Percentiles rank a stretch among this genome's conserved stretches.
These are phyloP conservation scores for Ranitomeya variabilis DNA, from an alignment of 2,113 vertebrate genomes.

Conservation along the genomic window DNA sequence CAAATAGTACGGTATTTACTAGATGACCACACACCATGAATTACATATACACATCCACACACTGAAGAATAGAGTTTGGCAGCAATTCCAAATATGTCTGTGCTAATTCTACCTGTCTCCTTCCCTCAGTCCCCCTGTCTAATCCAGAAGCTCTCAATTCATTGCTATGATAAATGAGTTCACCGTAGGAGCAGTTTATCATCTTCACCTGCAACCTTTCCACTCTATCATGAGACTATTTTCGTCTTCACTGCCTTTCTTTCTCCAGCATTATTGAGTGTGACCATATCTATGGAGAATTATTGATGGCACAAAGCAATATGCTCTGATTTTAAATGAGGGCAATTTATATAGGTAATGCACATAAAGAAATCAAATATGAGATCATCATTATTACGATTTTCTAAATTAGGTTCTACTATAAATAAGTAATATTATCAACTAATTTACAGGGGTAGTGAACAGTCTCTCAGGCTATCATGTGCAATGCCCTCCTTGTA, in stretches of 20 bases:
- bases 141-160: conserved; percentile 15
- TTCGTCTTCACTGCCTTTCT: conserved; percentile 3
- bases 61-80: background rate
- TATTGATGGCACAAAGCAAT: background rate
- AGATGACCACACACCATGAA: background rate
- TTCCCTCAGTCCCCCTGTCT: background rate
- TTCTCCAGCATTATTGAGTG: conserved; percentile 21
- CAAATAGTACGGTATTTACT: background rate
- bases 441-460: background rate
- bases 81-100: conserved; percentile 23
- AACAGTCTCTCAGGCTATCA: background rate
- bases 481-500: background rate
- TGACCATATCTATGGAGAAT: conserved; percentile 15
- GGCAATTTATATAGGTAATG: background rate
- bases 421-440: background rate
- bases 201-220: conserved; percentile 36
- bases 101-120: conserved; percentile 27
- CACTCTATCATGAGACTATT: conserved; percentile 37
- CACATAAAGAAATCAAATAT: background rate
- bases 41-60: background rate
- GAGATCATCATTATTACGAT: background rate
- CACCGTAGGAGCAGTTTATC: background rate
- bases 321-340: background rate
- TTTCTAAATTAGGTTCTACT: background rate
- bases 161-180: conserved; percentile 26